Conservation (phyloP, 2,113 vertebrate species). For the Ameiurus melas region DNA sequence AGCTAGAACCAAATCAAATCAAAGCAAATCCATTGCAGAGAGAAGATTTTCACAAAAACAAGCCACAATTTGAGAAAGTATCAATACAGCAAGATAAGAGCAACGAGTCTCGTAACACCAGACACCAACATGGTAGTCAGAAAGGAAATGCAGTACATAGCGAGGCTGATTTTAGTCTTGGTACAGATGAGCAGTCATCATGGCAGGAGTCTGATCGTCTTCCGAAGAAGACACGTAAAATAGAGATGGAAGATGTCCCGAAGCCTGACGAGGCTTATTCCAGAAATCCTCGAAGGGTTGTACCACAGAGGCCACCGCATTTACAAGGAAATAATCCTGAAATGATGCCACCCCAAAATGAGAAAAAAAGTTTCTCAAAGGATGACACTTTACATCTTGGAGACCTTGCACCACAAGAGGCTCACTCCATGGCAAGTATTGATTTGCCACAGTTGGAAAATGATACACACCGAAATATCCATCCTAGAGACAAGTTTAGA, state of each 20-base stretch:
- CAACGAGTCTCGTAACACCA: neutral
- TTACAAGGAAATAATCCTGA: neutral
- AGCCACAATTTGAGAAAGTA: neutral
- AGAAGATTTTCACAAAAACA: neutral
- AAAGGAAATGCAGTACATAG: neutral
- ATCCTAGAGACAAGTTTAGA: conserved; percentile 25
- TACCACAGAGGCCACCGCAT: neutral
- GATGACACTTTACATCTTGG: conserved; percentile 31
- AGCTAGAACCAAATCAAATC: neutral
- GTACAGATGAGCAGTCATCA: conserved; percentile 3
- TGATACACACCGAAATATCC: conserved; percentile 18
- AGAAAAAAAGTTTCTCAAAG: conserved; percentile 39
- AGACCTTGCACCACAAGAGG: conserved; percentile 10
- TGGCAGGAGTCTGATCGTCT: neutral
- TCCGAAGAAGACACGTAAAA: neutral
- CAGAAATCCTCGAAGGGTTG: neutral
- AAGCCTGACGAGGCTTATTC: neutral
- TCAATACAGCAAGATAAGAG: neutral
- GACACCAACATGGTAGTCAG: neutral
- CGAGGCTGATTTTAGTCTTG: neutral
- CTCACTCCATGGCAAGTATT: neutral
- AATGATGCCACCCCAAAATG: conserved; percentile 40
- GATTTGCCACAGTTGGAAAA: neutral
- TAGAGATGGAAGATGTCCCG: neutral
- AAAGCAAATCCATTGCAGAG: neutral